Percentiles rank a stretch among this genome's conserved stretches.
phyloP scores from a whole-genome alignment of 2,113 vertebrate species.

The Chinchilla lanigera region DNA sequence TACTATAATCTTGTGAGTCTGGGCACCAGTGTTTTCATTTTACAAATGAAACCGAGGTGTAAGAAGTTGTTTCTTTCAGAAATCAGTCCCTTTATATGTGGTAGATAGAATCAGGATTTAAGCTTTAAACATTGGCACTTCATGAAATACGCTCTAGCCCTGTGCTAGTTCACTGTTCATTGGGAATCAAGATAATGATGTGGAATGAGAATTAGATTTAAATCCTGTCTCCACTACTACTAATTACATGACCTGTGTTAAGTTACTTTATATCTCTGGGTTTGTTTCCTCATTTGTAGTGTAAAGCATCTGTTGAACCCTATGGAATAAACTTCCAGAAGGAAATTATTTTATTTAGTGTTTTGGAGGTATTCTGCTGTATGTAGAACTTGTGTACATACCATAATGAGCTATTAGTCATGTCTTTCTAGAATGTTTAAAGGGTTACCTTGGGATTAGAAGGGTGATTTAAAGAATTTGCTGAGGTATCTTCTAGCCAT shows the following conservation, averaged over 20 bases:
- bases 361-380: background rate
- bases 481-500: background rate
- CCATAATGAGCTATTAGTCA: background rate
- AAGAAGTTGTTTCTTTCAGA: conserved; percentile 30
- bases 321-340: background rate
- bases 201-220: conserved; percentile 26
- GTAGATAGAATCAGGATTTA: background rate
- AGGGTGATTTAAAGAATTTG: conserved; percentile 25
- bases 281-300: conserved; percentile 48
- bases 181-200: conserved; percentile 5
- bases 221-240: background rate
- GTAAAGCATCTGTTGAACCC: background rate
- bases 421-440: conserved; percentile 47
- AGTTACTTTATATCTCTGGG: conserved; percentile 43
- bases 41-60: conserved; percentile 16
- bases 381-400: background rate
- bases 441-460: conserved; percentile 2
- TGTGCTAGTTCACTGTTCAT: conserved; percentile 10
- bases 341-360: background rate
- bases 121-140: background rate
- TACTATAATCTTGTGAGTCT: background rate
- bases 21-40: conserved; percentile 7
- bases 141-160: background rate
- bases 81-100: conserved; percentile 17
- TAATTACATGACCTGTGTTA: background rate